phyloP scores from a whole-genome alignment of 2,113 vertebrate genomes.

The Bostrychus sinensis region DNA sequence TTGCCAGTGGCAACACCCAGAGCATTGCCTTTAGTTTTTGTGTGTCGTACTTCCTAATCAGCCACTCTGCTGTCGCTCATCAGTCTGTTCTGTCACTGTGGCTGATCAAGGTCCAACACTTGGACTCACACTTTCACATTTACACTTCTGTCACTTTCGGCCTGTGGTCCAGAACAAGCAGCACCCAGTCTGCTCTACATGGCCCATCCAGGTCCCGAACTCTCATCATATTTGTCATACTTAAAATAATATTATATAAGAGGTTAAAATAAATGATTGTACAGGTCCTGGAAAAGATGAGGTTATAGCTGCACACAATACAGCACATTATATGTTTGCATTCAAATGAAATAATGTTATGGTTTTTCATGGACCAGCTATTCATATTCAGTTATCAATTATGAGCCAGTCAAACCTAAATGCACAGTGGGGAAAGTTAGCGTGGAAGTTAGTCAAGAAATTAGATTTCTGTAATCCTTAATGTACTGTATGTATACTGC shows the following conservation, averaged over 20 bases:
- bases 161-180: conserved; percentile 25
- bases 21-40: conserved; percentile 66
- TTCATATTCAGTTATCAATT: too few relatives aligned
- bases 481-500: too few relatives aligned
- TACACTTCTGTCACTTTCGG: conserved; percentile 9
- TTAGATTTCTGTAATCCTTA: too few relatives aligned
- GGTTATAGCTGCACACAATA: too few relatives aligned
- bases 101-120: conserved; percentile 19
- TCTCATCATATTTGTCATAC: background rate
- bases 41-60: conserved; percentile 61
- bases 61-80: conserved; percentile 51
- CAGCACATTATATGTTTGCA: too few relatives aligned
- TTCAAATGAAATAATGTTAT: too few relatives aligned
- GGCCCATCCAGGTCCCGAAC: background rate
- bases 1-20: conserved; percentile 77
- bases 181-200: conserved; percentile 5
- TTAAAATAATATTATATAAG: background rate
- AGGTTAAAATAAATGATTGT: too few relatives aligned
- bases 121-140: conserved; percentile 20
- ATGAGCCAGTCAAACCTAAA: too few relatives aligned
- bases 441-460: too few relatives aligned
- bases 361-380: too few relatives aligned
- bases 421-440: too few relatives aligned
- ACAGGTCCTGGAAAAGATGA: background rate
- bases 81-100: conserved; percentile 32